These are phyloP conservation scores for Dynastes hyllus DNA, from an alignment of 2,888 invertebrate genomes.

Conservation along the genomic window DNA sequence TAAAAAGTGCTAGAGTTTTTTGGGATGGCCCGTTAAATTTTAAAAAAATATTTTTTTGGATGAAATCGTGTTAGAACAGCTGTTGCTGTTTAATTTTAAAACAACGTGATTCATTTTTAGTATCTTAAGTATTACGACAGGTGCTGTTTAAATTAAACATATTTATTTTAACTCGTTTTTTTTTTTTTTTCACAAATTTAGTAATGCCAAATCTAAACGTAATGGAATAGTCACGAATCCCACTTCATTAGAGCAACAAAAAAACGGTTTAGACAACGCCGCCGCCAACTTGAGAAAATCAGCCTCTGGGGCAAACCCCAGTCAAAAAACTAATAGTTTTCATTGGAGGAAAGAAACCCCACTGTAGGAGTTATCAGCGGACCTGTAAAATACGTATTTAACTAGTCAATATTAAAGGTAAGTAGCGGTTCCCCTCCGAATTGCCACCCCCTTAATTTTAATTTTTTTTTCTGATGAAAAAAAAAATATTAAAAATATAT, in stretches of 20 bases:
- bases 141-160: not conserved
- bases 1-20: too few species aligned
- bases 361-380: constrained; percentile 66
- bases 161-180: too few species aligned
- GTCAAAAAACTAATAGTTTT: constrained; percentile 83
- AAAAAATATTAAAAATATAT: not conserved
- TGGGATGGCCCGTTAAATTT: too few species aligned
- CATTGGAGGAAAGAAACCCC: constrained; percentile 92
- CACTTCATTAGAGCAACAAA: constrained; percentile 84
- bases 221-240: constrained; percentile 92
- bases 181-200: constrained; percentile 45
- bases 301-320: constrained; percentile 76
- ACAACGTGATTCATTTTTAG: too few species aligned
- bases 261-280: constrained; percentile 81
- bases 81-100: too few species aligned
- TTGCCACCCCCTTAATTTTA: not conserved
- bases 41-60: too few species aligned
- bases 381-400: constrained; percentile 50
- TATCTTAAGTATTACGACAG: not conserved
- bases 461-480: not conserved
- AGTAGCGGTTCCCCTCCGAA: not conserved
- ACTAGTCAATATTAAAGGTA: constrained; percentile 60
- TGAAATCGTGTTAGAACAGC: too few species aligned
- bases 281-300: constrained; percentile 78
- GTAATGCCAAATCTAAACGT: constrained; percentile 79